Evolutionary conservation across 2,888 invertebrate genomes (phyloP).

Genomic region (Nysson spinosus): DNA sequence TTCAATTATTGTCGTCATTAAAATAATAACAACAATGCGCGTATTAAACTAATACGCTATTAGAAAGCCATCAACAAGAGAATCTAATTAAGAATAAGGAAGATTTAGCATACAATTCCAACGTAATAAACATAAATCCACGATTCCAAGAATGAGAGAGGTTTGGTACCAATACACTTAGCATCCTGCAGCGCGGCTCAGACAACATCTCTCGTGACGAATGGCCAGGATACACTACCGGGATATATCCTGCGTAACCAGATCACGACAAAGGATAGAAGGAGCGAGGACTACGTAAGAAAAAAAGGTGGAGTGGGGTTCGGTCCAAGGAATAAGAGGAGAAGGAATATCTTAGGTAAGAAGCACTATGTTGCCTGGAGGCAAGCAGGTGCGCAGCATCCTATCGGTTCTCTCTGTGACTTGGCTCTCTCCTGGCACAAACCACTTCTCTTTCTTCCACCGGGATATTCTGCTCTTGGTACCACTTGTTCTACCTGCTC

Average conservation of each 20-base stretch:
- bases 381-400: constrained; percentile 74
- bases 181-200: constrained; percentile 4
- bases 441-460: background rate
- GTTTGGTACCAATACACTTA: constrained; percentile 13
- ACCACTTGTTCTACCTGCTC: constrained; percentile 12
- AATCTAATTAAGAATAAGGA: too few relatives aligned
- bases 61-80: too few relatives aligned
- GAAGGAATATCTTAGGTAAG: constrained; percentile 40
- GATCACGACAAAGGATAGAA: constrained; percentile 61
- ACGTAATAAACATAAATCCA: too few relatives aligned
- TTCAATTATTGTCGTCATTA: too few relatives aligned
- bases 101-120: too few relatives aligned
- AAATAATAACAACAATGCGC: too few relatives aligned
- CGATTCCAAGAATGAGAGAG: too few relatives aligned
- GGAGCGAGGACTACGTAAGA: constrained; percentile 6
- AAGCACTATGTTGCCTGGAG: constrained; percentile 62
- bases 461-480: background rate
- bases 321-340: constrained; percentile 4
- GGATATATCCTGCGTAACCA: constrained; percentile 58
- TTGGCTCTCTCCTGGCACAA: background rate
- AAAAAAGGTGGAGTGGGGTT: constrained; percentile 5
- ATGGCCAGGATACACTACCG: constrained; percentile 24
- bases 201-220: constrained; percentile 32
- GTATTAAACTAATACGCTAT: too few relatives aligned
- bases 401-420: constrained; percentile 59